phyloP scores from a whole-genome alignment of 2,888 invertebrate species.

The Apotomis turbidana region DNA sequence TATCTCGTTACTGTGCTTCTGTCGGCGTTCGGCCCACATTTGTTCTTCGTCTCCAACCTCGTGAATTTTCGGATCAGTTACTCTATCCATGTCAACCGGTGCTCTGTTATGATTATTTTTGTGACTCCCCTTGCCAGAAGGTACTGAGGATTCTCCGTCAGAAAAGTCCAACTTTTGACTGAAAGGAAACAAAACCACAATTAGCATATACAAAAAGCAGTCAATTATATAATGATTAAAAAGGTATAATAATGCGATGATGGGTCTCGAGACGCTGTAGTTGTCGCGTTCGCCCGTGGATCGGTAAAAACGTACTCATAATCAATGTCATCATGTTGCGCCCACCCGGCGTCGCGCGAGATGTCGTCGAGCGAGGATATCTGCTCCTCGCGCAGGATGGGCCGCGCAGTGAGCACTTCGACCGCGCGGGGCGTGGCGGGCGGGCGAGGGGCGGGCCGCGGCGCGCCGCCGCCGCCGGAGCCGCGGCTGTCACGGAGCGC shows the following conservation, averaged over 20 bases:
- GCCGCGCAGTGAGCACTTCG: slow-evolving; percentile 88
- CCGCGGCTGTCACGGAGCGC: slow-evolving; percentile 66
- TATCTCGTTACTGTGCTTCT: slow-evolving; percentile 88
- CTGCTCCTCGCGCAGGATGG: slow-evolving; percentile 97
- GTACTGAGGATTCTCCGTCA: slow-evolving; percentile 89
- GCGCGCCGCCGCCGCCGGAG: slow-evolving; percentile 48
- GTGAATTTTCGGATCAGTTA: slow-evolving; percentile 65
- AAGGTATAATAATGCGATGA: background rate
- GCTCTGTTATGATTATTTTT: slow-evolving; percentile 65
- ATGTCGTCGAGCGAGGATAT: slow-evolving; percentile 96
- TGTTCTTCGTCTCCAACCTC: slow-evolving; percentile 79
- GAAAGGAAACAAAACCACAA: slow-evolving; percentile 52
- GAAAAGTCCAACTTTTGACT: slow-evolving; percentile 97
- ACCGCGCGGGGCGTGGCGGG: slow-evolving; percentile 80
- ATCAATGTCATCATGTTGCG: slow-evolving; percentile 95
- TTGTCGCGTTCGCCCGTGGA: background rate
- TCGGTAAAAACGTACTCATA: slow-evolving; percentile 86
- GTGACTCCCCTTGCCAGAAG: slow-evolving; percentile 63
- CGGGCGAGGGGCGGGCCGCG: slow-evolving; percentile 57
- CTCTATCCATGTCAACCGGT: slow-evolving; percentile 68
- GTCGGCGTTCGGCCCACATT: slow-evolving; percentile 88
- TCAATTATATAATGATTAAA: background rate
- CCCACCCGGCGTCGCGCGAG: slow-evolving; percentile 95
- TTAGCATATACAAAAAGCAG: background rate
- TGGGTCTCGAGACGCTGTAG: background rate